Evolutionary conservation across 2,888 invertebrate species (phyloP).

Genomic region (Ichneumoninae sp.): DNA sequence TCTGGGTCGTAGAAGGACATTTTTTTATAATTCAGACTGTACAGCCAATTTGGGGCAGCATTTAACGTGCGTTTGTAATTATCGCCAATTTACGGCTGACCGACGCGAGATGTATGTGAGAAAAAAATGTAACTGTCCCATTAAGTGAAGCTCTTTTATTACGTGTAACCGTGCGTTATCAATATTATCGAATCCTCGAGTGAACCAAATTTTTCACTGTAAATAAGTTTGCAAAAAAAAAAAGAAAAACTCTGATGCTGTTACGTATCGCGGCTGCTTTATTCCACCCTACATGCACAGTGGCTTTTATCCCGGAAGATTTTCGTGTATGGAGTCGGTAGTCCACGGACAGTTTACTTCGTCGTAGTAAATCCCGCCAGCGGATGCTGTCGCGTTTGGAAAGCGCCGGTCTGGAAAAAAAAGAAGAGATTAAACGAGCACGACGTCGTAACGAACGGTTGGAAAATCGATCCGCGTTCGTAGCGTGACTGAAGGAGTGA

Average conservation of each 20-base stretch:
- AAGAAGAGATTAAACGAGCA: slow-evolving; percentile 37
- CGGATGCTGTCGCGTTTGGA: slow-evolving; percentile 33
- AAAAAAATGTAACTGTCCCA: not conserved
- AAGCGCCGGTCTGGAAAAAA: slow-evolving; percentile 18
- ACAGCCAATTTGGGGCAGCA: not conserved
- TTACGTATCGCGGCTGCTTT: slow-evolving; percentile 36
- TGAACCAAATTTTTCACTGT: not conserved
- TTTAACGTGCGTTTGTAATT: not conserved
- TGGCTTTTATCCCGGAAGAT: slow-evolving; percentile 29
- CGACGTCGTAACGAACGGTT: slow-evolving; percentile 42
- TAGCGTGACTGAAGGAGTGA: slow-evolving; percentile 26
- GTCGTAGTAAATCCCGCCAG: slow-evolving; percentile 18
- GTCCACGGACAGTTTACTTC: slow-evolving; percentile 43
- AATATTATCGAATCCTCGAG: not conserved
- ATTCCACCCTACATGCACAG: slow-evolving; percentile 28
- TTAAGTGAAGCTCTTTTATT: not conserved
- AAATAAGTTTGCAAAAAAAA: not conserved
- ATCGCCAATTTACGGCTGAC: not conserved
- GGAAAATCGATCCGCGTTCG: slow-evolving; percentile 28
- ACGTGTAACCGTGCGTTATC: not conserved
- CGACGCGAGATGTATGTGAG: not conserved
- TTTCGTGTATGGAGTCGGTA: slow-evolving; percentile 35
- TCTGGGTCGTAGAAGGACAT: not conserved
- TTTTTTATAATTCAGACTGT: too few species aligned
- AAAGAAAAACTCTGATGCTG: slow-evolving; percentile 10